Conservation (phyloP, 2,888 invertebrate species). For the Syritta pipiens region DNA sequence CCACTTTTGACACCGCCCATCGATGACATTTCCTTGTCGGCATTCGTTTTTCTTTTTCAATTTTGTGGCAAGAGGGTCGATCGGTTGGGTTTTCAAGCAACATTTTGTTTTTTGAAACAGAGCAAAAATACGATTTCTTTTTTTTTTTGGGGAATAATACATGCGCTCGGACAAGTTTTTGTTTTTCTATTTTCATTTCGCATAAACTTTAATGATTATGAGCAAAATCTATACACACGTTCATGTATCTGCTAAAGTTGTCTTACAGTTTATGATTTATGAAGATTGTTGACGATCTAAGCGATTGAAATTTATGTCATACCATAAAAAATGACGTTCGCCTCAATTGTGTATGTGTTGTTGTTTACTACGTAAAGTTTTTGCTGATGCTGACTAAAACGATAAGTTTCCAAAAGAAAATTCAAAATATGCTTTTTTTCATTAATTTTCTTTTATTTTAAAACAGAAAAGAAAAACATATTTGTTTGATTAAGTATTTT, state of each 20-base stretch:
- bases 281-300: constrained; percentile 35
- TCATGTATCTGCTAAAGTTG: constrained; percentile 8
- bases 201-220: constrained; percentile 56
- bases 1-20: constrained; percentile 24
- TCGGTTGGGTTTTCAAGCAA: too few species aligned
- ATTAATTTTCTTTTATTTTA: background rate
- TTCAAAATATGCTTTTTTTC: background rate
- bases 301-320: constrained; percentile 58
- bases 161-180: constrained; percentile 15
- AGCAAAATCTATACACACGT: constrained; percentile 22
- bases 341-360: constrained; percentile 14
- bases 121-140: constrained; percentile 22
- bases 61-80: constrained; percentile 22
- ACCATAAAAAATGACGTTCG: constrained; percentile 43
- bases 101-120: too few species aligned
- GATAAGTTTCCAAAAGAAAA: constrained; percentile 1
- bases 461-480: constrained; percentile 20
- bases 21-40: constrained; percentile 36
- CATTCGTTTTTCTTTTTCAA: background rate
- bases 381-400: constrained; percentile 5
- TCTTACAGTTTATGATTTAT: constrained; percentile 58
- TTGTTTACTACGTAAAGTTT: constrained; percentile 1
- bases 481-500: constrained; percentile 37
- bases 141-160: constrained; percentile 34
- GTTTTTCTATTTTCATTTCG: constrained; percentile 44